Percentiles rank a stretch among this genome's conserved stretches.
Evolutionary conservation across 2,888 invertebrate genomes (phyloP).

Genomic region (Phengaris alcon): DNA sequence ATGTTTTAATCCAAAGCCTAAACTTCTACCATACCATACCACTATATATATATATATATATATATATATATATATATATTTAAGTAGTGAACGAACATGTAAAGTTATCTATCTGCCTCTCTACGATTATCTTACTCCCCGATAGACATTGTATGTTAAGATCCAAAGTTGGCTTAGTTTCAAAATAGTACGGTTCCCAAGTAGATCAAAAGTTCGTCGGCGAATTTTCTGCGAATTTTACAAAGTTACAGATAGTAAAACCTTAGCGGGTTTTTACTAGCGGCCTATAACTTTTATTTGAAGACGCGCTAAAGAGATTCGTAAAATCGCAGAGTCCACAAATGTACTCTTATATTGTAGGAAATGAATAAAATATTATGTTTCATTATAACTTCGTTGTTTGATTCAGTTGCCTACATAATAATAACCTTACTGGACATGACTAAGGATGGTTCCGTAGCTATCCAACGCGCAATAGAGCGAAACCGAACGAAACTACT

Average conservation of each 20-base stretch:
- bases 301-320: not conserved
- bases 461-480: too few relatives aligned
- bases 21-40: too few relatives aligned
- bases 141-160: not conserved
- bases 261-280: conserved; percentile 1
- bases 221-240: conserved; percentile 8
- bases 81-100: too few relatives aligned
- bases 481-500: too few relatives aligned
- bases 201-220: not conserved
- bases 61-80: too few relatives aligned
- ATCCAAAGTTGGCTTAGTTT: conserved; percentile 7
- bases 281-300: conserved; percentile 1
- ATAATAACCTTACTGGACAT: not conserved
- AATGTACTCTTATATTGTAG: not conserved
- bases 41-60: too few relatives aligned
- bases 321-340: not conserved
- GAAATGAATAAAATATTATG: not conserved
- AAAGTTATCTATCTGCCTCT: not conserved
- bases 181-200: not conserved
- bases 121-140: not conserved
- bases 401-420: not conserved
- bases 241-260: conserved; percentile 20
- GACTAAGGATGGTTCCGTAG: too few relatives aligned
- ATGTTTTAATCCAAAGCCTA: too few relatives aligned
- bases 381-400: not conserved